Conservation (phyloP, 2,797 vertebrate genomes). For the Anguilla marmorata region DNA sequence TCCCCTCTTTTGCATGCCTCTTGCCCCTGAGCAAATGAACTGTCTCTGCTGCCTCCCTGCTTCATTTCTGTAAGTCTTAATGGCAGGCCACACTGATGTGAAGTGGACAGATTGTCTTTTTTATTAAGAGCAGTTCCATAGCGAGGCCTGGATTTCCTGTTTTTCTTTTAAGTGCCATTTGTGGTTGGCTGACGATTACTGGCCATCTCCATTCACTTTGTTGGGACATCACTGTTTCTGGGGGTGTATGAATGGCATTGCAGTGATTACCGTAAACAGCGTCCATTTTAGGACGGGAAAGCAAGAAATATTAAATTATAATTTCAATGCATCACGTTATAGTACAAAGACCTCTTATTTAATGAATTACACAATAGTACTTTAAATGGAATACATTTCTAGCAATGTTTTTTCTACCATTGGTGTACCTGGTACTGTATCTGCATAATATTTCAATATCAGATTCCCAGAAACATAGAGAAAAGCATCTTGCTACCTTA, state of each 20-base stretch:
- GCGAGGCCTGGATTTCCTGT: neutral
- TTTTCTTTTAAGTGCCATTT: slow-evolving; percentile 6
- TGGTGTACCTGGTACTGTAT: neutral
- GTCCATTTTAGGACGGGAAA: neutral
- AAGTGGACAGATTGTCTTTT: neutral
- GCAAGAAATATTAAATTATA: neutral
- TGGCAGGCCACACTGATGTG: neutral
- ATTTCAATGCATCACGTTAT: neutral
- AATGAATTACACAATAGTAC: neutral
- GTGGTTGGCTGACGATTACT: neutral
- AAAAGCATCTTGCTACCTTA: neutral
- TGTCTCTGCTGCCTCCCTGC: neutral
- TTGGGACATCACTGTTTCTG: neutral
- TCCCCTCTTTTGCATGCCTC: neutral
- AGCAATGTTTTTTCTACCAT: neutral
- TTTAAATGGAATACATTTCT: neutral
- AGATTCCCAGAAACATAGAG: neutral
- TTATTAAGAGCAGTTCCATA: neutral
- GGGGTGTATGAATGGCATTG: neutral
- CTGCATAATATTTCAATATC: neutral
- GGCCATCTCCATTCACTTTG: neutral
- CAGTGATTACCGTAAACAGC: neutral
- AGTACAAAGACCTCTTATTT: neutral
- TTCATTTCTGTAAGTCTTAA: neutral
- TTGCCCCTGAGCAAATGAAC: slow-evolving; percentile 23